Percentiles rank a stretch among this genome's conserved stretches.
phyloP scores from a whole-genome alignment of 1,140 invertebrate genomes.

The Matsumurasca onukii region DNA sequence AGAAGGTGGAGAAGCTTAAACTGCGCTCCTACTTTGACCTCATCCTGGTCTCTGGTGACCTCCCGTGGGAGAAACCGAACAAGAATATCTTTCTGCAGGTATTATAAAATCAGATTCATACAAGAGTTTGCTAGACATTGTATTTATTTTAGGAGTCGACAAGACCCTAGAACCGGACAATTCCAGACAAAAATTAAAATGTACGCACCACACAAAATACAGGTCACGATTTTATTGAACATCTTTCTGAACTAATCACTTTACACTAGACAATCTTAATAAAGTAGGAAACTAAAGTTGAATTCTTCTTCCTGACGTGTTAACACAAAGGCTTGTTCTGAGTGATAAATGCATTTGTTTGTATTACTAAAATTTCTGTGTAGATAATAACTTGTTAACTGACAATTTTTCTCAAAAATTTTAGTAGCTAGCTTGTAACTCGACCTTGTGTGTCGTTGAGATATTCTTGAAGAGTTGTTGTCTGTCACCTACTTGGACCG shows the following conservation, averaged over 20 bases:
- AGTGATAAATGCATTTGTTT: no score
- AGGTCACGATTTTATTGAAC: background rate
- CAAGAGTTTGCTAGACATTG: no score
- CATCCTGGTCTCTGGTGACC: constrained; percentile 77
- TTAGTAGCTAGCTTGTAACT: no score
- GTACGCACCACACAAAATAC: background rate
- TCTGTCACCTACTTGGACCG: no score
- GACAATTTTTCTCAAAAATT: no score
- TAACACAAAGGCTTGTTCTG: no score
- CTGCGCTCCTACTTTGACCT: constrained; percentile 72
- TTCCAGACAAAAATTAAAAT: background rate
- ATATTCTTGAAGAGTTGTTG: no score
- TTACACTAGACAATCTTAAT: background rate
- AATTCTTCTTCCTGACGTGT: no score
- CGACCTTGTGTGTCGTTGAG: no score
- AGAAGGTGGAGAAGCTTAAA: constrained; percentile 71
- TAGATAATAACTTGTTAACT: no score
- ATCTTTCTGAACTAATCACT: background rate
- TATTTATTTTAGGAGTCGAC: background rate
- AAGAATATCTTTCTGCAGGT: constrained; percentile 65
- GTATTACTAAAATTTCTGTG: no score
- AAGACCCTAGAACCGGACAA: background rate
- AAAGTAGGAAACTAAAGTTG: background rate
- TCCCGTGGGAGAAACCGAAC: constrained; percentile 81
- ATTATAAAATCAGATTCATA: no score